phyloP scores from a whole-genome alignment of 2,888 invertebrate species.

The Cyclophora punctaria region DNA sequence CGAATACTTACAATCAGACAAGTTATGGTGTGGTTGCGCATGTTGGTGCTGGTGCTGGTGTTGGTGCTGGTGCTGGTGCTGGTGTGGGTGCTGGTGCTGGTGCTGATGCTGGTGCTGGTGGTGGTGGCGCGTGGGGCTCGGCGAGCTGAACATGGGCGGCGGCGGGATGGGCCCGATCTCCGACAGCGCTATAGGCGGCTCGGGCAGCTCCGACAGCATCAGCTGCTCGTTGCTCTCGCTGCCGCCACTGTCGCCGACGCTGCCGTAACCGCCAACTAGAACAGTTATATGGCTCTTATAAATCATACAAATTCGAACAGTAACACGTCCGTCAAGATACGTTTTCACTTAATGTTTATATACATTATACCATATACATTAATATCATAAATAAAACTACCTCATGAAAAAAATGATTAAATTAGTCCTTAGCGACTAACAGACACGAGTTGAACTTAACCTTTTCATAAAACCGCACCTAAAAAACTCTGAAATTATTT shows the following conservation, averaged over 20 bases:
- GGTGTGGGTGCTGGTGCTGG: slow-evolving; percentile 47
- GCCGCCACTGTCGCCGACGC: slow-evolving; percentile 37
- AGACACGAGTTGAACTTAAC: no score
- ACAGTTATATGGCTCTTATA: slow-evolving; percentile 16
- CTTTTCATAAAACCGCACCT: no score
- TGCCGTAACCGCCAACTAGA: slow-evolving; percentile 75
- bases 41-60: slow-evolving; percentile 72
- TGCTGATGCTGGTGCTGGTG: slow-evolving; percentile 66
- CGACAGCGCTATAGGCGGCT: slow-evolving; percentile 92
- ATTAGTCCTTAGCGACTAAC: no score
- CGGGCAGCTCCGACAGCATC: slow-evolving; percentile 90
- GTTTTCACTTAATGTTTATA: no score
- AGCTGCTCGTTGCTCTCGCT: slow-evolving; percentile 68
- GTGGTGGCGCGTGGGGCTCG: slow-evolving; percentile 78
- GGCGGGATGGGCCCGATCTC: slow-evolving; percentile 96
- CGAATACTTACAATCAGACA: slow-evolving; percentile 57
- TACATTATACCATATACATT: no score
- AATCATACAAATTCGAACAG: slow-evolving; percentile 12
- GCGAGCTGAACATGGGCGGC: slow-evolving; percentile 96
- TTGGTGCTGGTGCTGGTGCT: slow-evolving; percentile 56
- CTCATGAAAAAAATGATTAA: no score
- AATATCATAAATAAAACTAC: no score
- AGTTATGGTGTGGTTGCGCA: slow-evolving; percentile 40
- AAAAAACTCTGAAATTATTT: no score
- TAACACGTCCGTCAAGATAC: neutral